Base-by-base conservation (phyloP, 1,140 invertebrate genomes). In the Contarinia nasturtii region DNA sequence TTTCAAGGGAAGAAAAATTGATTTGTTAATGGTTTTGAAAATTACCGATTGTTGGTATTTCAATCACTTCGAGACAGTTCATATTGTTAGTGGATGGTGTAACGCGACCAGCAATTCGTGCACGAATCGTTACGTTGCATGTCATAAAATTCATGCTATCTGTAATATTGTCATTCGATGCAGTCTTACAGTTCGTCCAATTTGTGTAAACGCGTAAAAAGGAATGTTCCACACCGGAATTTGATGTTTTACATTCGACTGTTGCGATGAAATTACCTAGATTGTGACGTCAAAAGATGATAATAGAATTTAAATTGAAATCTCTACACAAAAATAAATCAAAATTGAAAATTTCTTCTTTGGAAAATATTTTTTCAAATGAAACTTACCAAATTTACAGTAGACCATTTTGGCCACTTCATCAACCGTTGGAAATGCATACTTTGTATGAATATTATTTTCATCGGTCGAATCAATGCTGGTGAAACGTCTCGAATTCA, bases 21-120 rank as follows among this genome's bases (percentile, higher is more conserved):
- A 27, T 27, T 27, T 27, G n/a, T 27, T 27, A 27, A 27, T 27
- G 27, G 27, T 10, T n/a, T n/a, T n/a, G n/a, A n/a, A n/a, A n/a
- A 27, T 27, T 27, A 27, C 27, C 27, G 27, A 27, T 36, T 8
- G 33, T 12, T 34, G 47, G 47, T 2, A 48, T 19, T 48, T 48
- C 47, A 44, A 48, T 48, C 21, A 48, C 41, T 48, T 48, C 47
- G 3, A 48, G n/a, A 36, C 38, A 48, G n/a, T 44, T 17, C 14
- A n/a, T 33, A 33, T 17, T 15, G 17, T 48, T 48, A 11, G 22
- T 43, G 15, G 34, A 36, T 14, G 47, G 47, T 37, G 47, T 48
- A 2, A 44, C 37, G 18, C 34, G 33, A 7, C 27, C 22, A 20
- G 47, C 47, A 8, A 48, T 48, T 7, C 47, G 21, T 20, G 47